A percentile compares a stretch with the other conserved stretches of the same genome.
These are phyloP conservation scores for Meganola albula DNA, from an alignment of 2,888 invertebrate species.

Conservation along the genomic window DNA sequence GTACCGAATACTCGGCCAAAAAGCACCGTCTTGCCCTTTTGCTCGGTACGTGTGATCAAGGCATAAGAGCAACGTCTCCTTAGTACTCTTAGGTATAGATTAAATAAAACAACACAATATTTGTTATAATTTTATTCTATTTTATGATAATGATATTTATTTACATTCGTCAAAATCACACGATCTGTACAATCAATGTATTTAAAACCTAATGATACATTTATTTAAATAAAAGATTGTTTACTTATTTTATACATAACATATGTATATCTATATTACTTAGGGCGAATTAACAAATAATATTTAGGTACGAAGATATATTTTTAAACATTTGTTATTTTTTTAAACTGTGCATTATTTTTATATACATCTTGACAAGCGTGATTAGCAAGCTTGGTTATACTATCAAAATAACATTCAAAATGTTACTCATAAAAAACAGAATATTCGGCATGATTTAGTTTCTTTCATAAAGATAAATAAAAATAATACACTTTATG, in stretches of 20 bases:
- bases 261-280: slow-evolving; percentile 47
- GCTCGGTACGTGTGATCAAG: too few relatives aligned
- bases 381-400: slow-evolving; percentile 67
- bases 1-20: too few relatives aligned
- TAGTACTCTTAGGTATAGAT: too few relatives aligned
- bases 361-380: slow-evolving; percentile 66
- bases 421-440: slow-evolving; percentile 13
- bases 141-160: slow-evolving; percentile 65
- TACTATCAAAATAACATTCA: slow-evolving; percentile 27
- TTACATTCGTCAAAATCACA: slow-evolving; percentile 66
- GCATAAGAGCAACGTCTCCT: too few relatives aligned
- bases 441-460: neutral
- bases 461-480: slow-evolving; percentile 14
- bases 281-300: slow-evolving; percentile 53
- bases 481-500: slow-evolving; percentile 14
- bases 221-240: slow-evolving; percentile 65
- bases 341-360: slow-evolving; percentile 59
- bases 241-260: slow-evolving; percentile 30
- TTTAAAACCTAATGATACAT: slow-evolving; percentile 52
- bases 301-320: slow-evolving; percentile 46
- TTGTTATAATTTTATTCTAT: slow-evolving; percentile 57
- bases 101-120: slow-evolving; percentile 18
- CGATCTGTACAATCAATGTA: slow-evolving; percentile 62
- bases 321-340: slow-evolving; percentile 37
- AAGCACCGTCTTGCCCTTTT: too few relatives aligned